Base-by-base conservation (phyloP, 2,888 invertebrate genomes). In the Steinernema carpocapsae region DNA sequence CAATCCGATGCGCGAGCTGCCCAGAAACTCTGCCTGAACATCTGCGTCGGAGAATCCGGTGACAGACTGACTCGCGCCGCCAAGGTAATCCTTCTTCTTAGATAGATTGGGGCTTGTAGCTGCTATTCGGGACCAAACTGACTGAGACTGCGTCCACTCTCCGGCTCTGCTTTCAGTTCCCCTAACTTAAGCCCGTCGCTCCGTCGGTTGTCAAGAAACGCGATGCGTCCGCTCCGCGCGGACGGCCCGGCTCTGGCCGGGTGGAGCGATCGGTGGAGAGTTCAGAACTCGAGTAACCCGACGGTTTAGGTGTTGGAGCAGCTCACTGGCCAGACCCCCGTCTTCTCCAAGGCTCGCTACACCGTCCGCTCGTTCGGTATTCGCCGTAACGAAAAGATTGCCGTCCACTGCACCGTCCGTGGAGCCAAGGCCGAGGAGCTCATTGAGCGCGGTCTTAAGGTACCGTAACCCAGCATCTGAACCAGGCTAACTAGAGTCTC, bases 391-490 rank as follows among this genome's bases (percentile, higher is more conserved):
- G 99, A 99, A 92, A 99, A 99, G 90, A 99, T 99, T 88, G 96
- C 99, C 84, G 97, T 99, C 76, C 97, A 99, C 89, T 97, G 97
- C 90, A 99, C 99, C 73, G 99, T 99, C 12, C 92, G 99, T 79
- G 99, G 99, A 73, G 94, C 96, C 73, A 99, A 99, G 89, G 99
- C 99, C 77, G 97, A 99, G 88, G 97, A 99, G 90, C 99, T 99
- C 88, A 91, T 99, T 76, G 99, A 99, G 90, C 92, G 94, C 88
- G 99, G 99, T 74, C 91, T 99, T 74, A 99, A 99, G 91, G 97
- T 97, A 87, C 87, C 88, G 22, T 43, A 52, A 42, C 29, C 32
- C n/a, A 51, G 4, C 32, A 46, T 1, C 17, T 42, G 10, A 56
- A 74, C 6, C 42, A 22, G 3, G 19, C 43, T 32, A 6, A 0